phyloP scores from a whole-genome alignment of 2,797 vertebrate species.

The Clangula hyemalis region DNA sequence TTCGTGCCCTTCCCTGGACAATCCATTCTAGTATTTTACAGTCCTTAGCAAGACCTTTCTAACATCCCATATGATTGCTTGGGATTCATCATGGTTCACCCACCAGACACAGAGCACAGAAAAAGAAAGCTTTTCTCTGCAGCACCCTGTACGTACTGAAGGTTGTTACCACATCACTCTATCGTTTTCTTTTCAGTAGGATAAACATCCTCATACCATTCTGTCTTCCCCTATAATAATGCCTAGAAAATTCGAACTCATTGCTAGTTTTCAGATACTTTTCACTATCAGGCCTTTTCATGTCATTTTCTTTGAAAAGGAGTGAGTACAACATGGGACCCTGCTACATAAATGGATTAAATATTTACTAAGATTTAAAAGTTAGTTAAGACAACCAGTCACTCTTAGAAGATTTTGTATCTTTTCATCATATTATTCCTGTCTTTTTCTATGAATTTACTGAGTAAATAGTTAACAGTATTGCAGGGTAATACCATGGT shows the following conservation, averaged over 20 bases:
- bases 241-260: background rate
- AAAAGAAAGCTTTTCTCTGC: background rate
- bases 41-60: background rate
- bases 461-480: background rate
- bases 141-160: background rate
- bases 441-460: background rate
- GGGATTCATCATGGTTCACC: background rate
- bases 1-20: background rate
- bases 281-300: background rate
- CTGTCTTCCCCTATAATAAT: background rate
- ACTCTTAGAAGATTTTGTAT: background rate
- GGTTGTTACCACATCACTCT: background rate
- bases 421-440: background rate
- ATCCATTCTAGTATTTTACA: background rate
- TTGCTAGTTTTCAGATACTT: background rate
- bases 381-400: background rate
- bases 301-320: background rate
- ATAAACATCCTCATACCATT: background rate
- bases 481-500: background rate
- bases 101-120: background rate
- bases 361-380: background rate
- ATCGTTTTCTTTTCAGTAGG: background rate
- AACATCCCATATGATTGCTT: background rate
- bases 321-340: background rate
- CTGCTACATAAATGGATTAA: background rate